Evolutionary conservation across 2,888 invertebrate genomes (phyloP), one percentile per base, ranked within the genome.

Genomic region (Tetrapedia diversipes): DNA sequence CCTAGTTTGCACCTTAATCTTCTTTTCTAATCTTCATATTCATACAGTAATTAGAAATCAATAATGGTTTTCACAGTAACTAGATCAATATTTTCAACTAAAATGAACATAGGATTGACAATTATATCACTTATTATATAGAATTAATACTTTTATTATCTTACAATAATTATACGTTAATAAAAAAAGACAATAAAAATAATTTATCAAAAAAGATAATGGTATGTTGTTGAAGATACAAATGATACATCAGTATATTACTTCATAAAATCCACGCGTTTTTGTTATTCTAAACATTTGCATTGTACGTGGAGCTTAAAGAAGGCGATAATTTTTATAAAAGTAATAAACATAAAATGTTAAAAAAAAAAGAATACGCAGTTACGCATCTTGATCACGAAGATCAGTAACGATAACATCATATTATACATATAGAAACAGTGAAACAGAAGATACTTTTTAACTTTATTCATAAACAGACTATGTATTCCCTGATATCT

Each of bases 121-220:
- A 74, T 79, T 69, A 72, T 59, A 57, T 61, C 37, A 67, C 49
- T 56, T 66, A 65, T 56, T 41, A 56, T 65, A 61, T 71, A 66
- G 61, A 81, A 81, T 77, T 74, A 77, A 79, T 70, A 79, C 79
- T 86, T 82, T 88, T 87, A 86, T 87, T 88, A 86, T 84, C 73
- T 85, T 83, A 85, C 82, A 86, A 74, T 82, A 79, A 82, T 84
- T 49, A 82, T 81, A 73, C 71, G 82, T 78, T 81, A 86, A 86
- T 88, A 86, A 83, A 83, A 85, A 86, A 63, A 80, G 84, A 83
- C 83, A 87, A 87, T 87, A 87, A 87, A 88, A 87, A 86, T 87
- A 89, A 85, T 87, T 89, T 87, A 86, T 86, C 86, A 87, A 88
- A 73, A 89, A 88, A 86, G 34, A 65, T 43, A 57, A 37, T 76